Evolutionary conservation across 2,113 vertebrate genomes (phyloP).

Genomic region (Garra rufa): DNA sequence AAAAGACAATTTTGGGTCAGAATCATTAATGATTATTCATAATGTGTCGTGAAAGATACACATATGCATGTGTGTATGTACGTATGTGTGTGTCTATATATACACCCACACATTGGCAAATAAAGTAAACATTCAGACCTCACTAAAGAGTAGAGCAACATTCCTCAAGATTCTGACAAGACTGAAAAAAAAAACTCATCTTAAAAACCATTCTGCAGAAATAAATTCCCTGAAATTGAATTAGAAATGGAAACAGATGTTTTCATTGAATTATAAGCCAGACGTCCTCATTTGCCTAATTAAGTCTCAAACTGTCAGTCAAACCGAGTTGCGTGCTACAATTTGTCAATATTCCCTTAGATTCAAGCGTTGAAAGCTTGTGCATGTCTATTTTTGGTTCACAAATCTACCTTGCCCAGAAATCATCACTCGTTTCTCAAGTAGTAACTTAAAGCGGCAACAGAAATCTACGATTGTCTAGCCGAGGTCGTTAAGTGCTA

Average conservation of each 20-base stretch:
- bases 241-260: conserved; percentile 48
- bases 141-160: not conserved
- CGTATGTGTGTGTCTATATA: not conserved
- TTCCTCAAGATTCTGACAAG: conserved; percentile 7
- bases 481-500: conserved; percentile 35
- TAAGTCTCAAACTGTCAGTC: conserved; percentile 43
- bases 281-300: conserved; percentile 44
- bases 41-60: not conserved
- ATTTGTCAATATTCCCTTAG: conserved; percentile 38
- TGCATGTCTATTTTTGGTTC: conserved; percentile 11
- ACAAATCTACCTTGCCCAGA: not conserved
- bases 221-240: conserved; percentile 47
- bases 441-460: not conserved
- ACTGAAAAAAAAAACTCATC: conserved; percentile 13
- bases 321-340: conserved; percentile 35
- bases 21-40: not conserved
- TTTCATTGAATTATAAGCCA: conserved; percentile 32
- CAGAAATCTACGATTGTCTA: conserved; percentile 9
- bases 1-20: not conserved
- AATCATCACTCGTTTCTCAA: not conserved
- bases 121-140: not conserved
- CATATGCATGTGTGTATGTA: not conserved
- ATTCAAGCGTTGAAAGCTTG: conserved; percentile 4
- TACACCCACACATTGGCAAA: not conserved
- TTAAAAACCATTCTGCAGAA: not conserved